Evolutionary conservation across 1,140 invertebrate species (phyloP), one percentile per base, ranked within the genome.

Genomic region (Ostrea denselamellosa): DNA sequence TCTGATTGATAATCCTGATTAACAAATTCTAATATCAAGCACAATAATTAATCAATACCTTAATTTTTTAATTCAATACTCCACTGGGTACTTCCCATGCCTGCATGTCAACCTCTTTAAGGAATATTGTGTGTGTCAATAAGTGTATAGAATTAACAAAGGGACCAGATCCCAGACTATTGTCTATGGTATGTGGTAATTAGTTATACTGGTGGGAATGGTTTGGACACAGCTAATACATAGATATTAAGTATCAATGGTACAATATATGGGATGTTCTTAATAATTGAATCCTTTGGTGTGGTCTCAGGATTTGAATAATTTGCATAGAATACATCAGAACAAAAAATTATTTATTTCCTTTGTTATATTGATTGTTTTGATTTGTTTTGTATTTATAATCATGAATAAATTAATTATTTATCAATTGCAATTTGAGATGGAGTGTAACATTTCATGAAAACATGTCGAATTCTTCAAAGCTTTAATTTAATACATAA

Each of bases 1-100:
- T 25, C 28, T 28, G 68, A 71, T 71, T 28, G 68, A 71, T 71
- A 71, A 34, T 14, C 12, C 28, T 71, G 68, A 71, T 71, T 71
- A 71, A 71, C 68, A 71, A 71, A 71, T 25, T 71, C 68, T 71
- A 71, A 71, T 71, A 71, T 71, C 68, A 71, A 71, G 12, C 68
- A 71, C 68, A 71, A 71, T 28, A 71, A 71, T 71, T 71, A 71
- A 71, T 71, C 22, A 28, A 34, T 71, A 71, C 68, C 68, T 71
- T 71, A 28, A 71, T 71, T 71, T 71, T 71, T 71, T 71, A 71
- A 71, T 62, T 62, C 56, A 62, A 62, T 62, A n/a, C 56, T n/a
- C 56, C 56, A 19, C 12, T 71, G 68, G 14, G 28, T 71, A 28
- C 25, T 71, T 71, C 68, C 68, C 68, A 71, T 71, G 68, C 68